Evolutionary conservation across 35 echinoderm and acorn worm species (phyloP).

Genomic region (Patiria miniata): DNA sequence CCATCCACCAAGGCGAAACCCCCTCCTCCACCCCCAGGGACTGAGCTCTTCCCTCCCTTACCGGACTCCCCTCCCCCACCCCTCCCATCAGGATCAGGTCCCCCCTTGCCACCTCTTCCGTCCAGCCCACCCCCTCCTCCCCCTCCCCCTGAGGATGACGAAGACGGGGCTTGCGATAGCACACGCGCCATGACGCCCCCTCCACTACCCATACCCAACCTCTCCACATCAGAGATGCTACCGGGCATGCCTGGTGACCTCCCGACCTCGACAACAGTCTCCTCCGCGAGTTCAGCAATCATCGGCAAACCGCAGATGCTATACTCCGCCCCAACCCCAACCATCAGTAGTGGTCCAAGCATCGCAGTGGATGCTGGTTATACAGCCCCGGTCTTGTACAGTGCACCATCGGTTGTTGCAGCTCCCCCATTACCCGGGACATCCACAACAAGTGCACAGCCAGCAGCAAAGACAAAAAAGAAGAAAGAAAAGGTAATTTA

Average conservation of each 20-base stretch:
- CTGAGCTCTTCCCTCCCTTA: neutral
- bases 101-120: constrained; percentile 69
- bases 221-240: neutral
- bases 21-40: constrained; percentile 57
- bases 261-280: neutral
- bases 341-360: constrained; percentile 19
- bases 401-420: neutral
- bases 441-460: constrained; percentile 14
- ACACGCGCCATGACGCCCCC: constrained; percentile 49
- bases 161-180: constrained; percentile 2
- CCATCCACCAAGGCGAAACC: constrained; percentile 19
- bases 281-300: constrained; percentile 27
- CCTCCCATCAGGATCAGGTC: constrained; percentile 72
- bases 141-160: constrained; percentile 47
- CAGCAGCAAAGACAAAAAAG: constrained; percentile 62
- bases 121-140: constrained; percentile 66
- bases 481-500: constrained; percentile 66
- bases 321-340: constrained; percentile 18
- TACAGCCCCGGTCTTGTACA: constrained; percentile 17
- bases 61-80: constrained; percentile 58
- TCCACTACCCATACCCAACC: constrained; percentile 30
- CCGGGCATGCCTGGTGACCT: neutral
- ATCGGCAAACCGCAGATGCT: constrained; percentile 79
- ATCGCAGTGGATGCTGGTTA: constrained; percentile 54
- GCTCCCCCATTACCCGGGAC: constrained; percentile 23